Percentiles rank a stretch among this genome's conserved stretches.
Conservation (phyloP, 2,888 invertebrate genomes). For the Thysanoteuthis rhombus region DNA sequence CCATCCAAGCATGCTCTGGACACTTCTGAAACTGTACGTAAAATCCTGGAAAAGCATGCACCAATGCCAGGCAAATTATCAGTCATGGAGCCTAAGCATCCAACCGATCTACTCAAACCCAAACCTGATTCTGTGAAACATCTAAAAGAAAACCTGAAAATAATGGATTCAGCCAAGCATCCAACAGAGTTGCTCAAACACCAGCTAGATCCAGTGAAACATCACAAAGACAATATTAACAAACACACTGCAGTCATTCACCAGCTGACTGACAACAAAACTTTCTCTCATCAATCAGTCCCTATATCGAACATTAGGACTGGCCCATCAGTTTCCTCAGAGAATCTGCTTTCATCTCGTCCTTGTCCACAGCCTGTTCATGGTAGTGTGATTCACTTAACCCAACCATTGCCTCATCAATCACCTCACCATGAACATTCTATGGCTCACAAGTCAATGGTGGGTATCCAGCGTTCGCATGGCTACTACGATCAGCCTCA, state of each 20-base stretch:
- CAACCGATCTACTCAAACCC: not conserved
- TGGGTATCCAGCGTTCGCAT: slow-evolving; percentile 18
- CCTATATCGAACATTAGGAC: slow-evolving; percentile 19
- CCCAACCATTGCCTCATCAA: not conserved
- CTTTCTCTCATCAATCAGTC: not conserved
- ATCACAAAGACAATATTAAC: not conserved
- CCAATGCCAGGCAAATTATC: slow-evolving; percentile 14
- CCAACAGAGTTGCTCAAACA: not conserved
- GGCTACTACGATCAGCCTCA: not conserved
- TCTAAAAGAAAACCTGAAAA: not conserved
- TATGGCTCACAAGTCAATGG: slow-evolving; percentile 22
- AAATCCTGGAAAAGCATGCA: slow-evolving; percentile 24
- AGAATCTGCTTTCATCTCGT: slow-evolving; percentile 15
- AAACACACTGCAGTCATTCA: slow-evolving; percentile 24
- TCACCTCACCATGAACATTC: slow-evolving; percentile 14
- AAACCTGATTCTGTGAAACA: not conserved
- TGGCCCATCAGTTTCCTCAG: slow-evolving; percentile 15
- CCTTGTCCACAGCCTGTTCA: slow-evolving; percentile 18
- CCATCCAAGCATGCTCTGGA: slow-evolving; percentile 23
- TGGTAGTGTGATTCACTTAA: slow-evolving; percentile 26
- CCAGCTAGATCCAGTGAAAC: not conserved
- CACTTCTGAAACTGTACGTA: slow-evolving; percentile 19
- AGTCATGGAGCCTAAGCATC: not conserved
- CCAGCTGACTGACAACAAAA: not conserved
- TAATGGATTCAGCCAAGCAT: not conserved